Conservation (phyloP, 2,797 vertebrate species). For the Malurus leucopterus region DNA sequence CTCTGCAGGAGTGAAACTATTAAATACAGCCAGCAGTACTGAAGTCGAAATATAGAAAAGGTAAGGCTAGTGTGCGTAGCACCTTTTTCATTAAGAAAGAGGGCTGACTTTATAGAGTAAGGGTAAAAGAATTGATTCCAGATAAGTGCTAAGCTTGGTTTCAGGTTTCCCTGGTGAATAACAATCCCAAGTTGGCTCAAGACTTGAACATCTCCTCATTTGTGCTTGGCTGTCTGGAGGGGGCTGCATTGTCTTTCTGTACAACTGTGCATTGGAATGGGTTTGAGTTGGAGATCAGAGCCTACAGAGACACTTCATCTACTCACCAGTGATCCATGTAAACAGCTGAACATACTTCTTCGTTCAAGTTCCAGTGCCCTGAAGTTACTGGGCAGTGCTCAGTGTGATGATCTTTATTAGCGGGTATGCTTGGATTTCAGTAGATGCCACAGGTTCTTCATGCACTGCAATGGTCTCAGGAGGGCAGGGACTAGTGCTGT, state of each 20-base stretch:
- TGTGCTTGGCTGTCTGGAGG: background rate
- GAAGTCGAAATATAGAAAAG: conserved; percentile 12
- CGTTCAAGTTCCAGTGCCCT: background rate
- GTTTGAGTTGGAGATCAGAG: background rate
- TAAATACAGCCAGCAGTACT: conserved; percentile 21
- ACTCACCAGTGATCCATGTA: background rate
- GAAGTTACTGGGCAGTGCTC: background rate
- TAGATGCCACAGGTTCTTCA: background rate
- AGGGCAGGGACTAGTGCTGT: accelerated
- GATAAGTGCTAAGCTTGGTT: conserved; percentile 32
- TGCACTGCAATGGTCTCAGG: background rate
- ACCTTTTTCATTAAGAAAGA: conserved; percentile 4
- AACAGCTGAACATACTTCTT: background rate
- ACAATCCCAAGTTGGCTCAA: background rate
- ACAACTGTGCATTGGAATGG: background rate
- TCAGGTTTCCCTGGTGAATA: conserved; percentile 1
- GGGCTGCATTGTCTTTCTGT: background rate
- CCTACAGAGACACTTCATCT: background rate
- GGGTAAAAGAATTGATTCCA: conserved; percentile 2
- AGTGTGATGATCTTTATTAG: background rate
- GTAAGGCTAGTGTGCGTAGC: conserved; percentile 19
- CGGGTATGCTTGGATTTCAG: background rate
- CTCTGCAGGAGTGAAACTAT: conserved; percentile 33
- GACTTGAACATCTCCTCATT: background rate
- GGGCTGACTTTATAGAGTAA: conserved; percentile 24